Evolutionary conservation across 2,888 invertebrate species (phyloP), one percentile per base, ranked within the genome.

Genomic region (Epinotia brunnichana): DNA sequence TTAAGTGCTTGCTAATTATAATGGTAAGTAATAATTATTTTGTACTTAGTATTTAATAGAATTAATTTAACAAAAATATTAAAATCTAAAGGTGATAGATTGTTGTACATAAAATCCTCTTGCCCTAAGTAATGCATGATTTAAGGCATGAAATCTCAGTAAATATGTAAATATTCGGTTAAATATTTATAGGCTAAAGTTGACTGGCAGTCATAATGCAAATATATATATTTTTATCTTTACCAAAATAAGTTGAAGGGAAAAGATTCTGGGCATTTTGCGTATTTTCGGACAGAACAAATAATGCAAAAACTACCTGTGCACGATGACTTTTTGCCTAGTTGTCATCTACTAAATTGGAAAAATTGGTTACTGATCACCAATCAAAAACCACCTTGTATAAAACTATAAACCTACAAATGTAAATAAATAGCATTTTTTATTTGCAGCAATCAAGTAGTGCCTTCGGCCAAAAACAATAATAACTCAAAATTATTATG

Each of bases 1-100:
- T n/a, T 62, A 56, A 72, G 61, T 73, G 73, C 73, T 73, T 68
- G 48, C 29, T 66, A 51, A n/a, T 39, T 39, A 62, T 51, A 51
- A 62, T 62, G 70, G 74, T 70, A 19, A 74, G 70, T 70, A 70
- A 54, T 29, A 48, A 17, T 62, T 59, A 3, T 51, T 67, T 57
- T 69, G 56, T 69, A 41, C 3, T 63, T 63, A 57, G 51, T 72
- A 54, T 56, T 57, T 53, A 62, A 54, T 54, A 17, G n/a, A 35
- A 59, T 13, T 44, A 17, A 13, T 60, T 41, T 19, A 60, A 39
- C 51, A 59, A 15, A 19, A 24, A 61, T 61, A 61, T 13, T 61
- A 61, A 48, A 21, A 15, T 15, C 11, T 17, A 21, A 39, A 15
- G 15, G 41, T 21, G 41, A 15, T 59, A 21, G 15, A 61, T 21